A percentile compares a stretch with the other conserved stretches of the same genome.
Evolutionary conservation across 2,113 vertebrate species (phyloP).

Genomic region (Lophochroa leadbeateri): DNA sequence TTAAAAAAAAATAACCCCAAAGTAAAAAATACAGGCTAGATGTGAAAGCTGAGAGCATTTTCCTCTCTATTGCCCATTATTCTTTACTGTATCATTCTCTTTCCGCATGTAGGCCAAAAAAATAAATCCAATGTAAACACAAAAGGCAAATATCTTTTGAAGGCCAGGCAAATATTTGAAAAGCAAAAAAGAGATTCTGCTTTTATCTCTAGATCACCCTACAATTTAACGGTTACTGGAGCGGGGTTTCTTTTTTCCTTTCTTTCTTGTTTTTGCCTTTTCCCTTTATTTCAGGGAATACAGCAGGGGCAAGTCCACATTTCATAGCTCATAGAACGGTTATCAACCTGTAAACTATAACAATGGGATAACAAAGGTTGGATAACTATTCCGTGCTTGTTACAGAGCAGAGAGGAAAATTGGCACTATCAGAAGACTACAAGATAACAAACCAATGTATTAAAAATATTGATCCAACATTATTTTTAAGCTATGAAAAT

Average conservation of each 20-base stretch:
- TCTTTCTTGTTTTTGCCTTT: slow-evolving; percentile 14
- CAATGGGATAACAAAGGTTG: slow-evolving; percentile 75
- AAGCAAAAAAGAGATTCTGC: slow-evolving; percentile 75
- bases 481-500: slow-evolving; percentile 11
- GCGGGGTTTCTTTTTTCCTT: neutral
- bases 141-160: slow-evolving; percentile 84
- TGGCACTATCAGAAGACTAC: neutral
- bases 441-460: neutral
- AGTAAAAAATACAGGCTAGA: slow-evolving; percentile 15
- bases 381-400: slow-evolving; percentile 45
- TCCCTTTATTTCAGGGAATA: slow-evolving; percentile 56
- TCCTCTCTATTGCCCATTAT: slow-evolving; percentile 56
- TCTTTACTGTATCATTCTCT: slow-evolving; percentile 71
- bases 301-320: slow-evolving; percentile 75
- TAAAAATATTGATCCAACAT: neutral
- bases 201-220: slow-evolving; percentile 59
- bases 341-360: slow-evolving; percentile 81
- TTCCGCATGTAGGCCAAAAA: slow-evolving; percentile 72
- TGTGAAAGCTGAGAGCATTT: slow-evolving; percentile 56
- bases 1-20: slow-evolving; percentile 16
- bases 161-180: slow-evolving; percentile 90
- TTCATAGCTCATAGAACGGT: slow-evolving; percentile 78
- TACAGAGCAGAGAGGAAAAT: neutral
- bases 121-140: slow-evolving; percentile 81
- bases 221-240: slow-evolving; percentile 53